phyloP scores from a whole-genome alignment of 2,113 vertebrate genomes.

The Paracanthobrama guichenoti region DNA sequence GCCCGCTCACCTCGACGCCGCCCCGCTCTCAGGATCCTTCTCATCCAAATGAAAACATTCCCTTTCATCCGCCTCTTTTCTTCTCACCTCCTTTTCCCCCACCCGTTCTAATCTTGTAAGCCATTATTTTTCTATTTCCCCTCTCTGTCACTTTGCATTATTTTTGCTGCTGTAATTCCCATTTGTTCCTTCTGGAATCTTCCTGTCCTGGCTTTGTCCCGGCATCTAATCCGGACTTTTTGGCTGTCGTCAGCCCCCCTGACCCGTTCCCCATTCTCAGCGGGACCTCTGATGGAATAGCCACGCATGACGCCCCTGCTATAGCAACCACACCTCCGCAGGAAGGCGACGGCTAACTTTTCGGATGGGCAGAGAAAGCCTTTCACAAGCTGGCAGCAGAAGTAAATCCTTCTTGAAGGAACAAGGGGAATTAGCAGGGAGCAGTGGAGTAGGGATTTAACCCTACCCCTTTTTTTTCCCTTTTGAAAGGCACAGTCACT shows the following conservation, averaged over 20 bases:
- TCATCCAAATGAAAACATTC: slow-evolving; percentile 86
- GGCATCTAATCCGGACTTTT: slow-evolving; percentile 86
- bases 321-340: slow-evolving; percentile 93
- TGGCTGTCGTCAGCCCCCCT: slow-evolving; percentile 80
- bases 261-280: slow-evolving; percentile 77
- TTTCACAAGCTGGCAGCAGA: slow-evolving; percentile 90
- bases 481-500: slow-evolving; percentile 89
- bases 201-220: slow-evolving; percentile 88
- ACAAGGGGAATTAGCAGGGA: slow-evolving; percentile 93
- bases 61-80: slow-evolving; percentile 72
- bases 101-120: slow-evolving; percentile 80
- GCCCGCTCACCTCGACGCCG: slow-evolving; percentile 60
- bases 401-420: slow-evolving; percentile 94
- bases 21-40: slow-evolving; percentile 72
- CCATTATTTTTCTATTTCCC: slow-evolving; percentile 93
- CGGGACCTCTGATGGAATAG: slow-evolving; percentile 82
- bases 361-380: slow-evolving; percentile 83
- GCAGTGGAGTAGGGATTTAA: slow-evolving; percentile 90
- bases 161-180: slow-evolving; percentile 94
- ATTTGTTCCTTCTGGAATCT: slow-evolving; percentile 91
- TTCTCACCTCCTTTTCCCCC: slow-evolving; percentile 75
- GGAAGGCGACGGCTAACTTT: slow-evolving; percentile 87
- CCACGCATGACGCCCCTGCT: slow-evolving; percentile 89
- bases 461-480: slow-evolving; percentile 83
- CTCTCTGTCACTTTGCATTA: slow-evolving; percentile 92